Base-by-base conservation (phyloP, 2,797 vertebrate genomes). In the Argya squamiceps region DNA sequence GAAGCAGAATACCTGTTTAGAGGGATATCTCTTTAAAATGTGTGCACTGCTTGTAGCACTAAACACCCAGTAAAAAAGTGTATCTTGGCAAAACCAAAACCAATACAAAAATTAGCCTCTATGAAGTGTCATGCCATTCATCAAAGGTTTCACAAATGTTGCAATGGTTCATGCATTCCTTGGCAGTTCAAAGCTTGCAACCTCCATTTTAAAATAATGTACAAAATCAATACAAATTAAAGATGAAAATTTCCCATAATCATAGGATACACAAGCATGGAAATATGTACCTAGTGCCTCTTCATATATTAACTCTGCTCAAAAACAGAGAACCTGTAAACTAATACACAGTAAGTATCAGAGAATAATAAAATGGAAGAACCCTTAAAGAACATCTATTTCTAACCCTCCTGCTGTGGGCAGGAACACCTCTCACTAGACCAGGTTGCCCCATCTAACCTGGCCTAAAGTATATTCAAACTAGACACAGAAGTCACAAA, bases 401-500 rank as follows among this genome's bases (percentile, higher is more conserved):
- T 83, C 24, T 2, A 2, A 16, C 1, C 3, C 8, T 43, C 15
- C 9, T 1, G 0, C 26, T 15, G 6, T 11, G 10, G 58, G 24
- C 29, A 64, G 44, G 10, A 44, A 17, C 26, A 32, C 6, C 4
- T 30, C 37, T 9, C 12, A 30, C 34, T 47, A 23, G 4, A 47
- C 10, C 39, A 46, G 21, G 30, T 1, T 52, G 37, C 10, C 18
- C 30, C 44, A 84, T 17, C 12, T 44, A 52, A 46, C 15, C 18
- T 36, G n/a, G 52, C 12, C 39, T 59, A 30, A 64, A 46, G 3
- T 27, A 43, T 13, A 30, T 21, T 76, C 67, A 59, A 80, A 65
- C 15, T 39, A 70, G 4, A 81, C 29, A 69, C 2, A 52, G 36
- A 93, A 84, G 18, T 39, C 15, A 69, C 6, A 27, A 65, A 84